phyloP scores from a whole-genome alignment of 1,140 invertebrate species.

The Myzus persicae region DNA sequence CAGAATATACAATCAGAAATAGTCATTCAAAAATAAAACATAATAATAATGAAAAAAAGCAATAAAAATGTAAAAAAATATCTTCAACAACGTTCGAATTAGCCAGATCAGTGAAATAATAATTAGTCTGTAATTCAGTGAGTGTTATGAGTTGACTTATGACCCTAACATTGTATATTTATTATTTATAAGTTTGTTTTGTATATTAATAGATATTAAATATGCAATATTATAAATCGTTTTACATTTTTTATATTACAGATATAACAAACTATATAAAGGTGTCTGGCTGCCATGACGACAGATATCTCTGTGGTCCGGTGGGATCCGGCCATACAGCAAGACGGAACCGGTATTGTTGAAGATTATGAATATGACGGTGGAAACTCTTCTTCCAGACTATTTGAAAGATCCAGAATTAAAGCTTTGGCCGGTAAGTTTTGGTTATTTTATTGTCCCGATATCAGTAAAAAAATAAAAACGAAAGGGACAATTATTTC shows the following conservation, averaged over 20 bases:
- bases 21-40: background rate
- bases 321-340: conserved; percentile 87
- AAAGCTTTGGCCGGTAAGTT: conserved; percentile 93
- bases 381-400: conserved; percentile 96
- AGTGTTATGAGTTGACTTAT: background rate
- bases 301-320: conserved; percentile 96
- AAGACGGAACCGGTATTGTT: conserved; percentile 76
- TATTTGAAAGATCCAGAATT: conserved; percentile 98
- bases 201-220: background rate
- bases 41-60: background rate
- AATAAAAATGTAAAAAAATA: too few species aligned
- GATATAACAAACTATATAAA: conserved; percentile 46
- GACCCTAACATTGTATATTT: background rate
- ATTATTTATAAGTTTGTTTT: background rate
- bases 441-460: background rate
- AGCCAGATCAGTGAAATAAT: background rate
- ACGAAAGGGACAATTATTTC: background rate
- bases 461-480: background rate
- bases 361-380: conserved; percentile 99
- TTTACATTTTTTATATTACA: background rate
- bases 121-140: background rate
- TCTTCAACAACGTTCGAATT: background rate
- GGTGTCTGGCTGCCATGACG: conserved; percentile 76
- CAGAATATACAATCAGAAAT: background rate
- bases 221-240: background rate